These are phyloP conservation scores for Cololabis saira DNA, from an alignment of 2,113 vertebrate genomes.

Conservation along the genomic window DNA sequence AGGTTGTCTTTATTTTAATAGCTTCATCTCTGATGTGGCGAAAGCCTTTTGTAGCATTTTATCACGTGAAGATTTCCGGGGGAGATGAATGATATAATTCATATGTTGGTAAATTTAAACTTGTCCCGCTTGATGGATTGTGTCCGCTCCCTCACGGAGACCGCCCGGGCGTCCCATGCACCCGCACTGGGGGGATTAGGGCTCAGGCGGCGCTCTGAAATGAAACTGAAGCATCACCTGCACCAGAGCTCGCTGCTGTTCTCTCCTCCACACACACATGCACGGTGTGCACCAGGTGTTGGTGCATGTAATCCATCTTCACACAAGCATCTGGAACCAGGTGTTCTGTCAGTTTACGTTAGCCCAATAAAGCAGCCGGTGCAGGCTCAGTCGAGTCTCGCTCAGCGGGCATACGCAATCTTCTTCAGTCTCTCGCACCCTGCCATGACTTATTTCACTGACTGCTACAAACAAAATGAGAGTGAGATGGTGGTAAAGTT, in stretches of 20 bases:
- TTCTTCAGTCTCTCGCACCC: constrained; percentile 38
- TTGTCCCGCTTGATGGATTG: constrained; percentile 29
- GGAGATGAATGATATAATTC: neutral
- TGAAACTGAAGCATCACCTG: constrained; percentile 58
- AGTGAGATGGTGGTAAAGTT: constrained; percentile 8
- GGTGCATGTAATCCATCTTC: constrained; percentile 70
- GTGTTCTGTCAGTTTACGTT: constrained; percentile 75
- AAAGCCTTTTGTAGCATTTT: neutral
- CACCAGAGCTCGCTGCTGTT: constrained; percentile 48
- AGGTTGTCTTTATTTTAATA: constrained; percentile 20
- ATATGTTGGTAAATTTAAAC: constrained; percentile 6
- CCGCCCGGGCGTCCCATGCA: constrained; percentile 30
- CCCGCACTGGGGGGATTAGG: constrained; percentile 48
- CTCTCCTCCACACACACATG: constrained; percentile 8
- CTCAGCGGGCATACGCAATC: constrained; percentile 31
- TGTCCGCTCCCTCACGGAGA: constrained; percentile 10
- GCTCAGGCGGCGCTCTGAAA: constrained; percentile 75
- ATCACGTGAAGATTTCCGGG: neutral
- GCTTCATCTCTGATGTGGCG: neutral
- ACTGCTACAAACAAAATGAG: constrained; percentile 6
- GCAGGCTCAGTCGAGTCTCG: constrained; percentile 38
- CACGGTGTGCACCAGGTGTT: constrained; percentile 61
- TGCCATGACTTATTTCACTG: constrained; percentile 44
- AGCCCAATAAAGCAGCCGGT: constrained; percentile 58
- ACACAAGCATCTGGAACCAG: constrained; percentile 71